These are phyloP conservation scores for Pseudomyrmex gracilis DNA, from an alignment of 1,140 invertebrate genomes.

Conservation along the genomic window DNA sequence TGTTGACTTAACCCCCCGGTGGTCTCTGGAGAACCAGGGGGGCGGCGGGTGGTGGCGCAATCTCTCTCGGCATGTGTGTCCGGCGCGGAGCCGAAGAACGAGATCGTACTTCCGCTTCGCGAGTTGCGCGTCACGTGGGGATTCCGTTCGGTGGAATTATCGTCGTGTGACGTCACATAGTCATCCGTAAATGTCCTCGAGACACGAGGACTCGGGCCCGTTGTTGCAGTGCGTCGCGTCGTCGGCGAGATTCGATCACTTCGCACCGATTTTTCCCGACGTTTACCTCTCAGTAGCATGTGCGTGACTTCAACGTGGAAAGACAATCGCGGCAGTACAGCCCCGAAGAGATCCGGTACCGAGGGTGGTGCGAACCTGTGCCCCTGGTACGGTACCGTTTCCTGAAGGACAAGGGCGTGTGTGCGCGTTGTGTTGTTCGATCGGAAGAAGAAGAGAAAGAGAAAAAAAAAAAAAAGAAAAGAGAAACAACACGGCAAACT, in stretches of 20 bases:
- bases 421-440: neutral
- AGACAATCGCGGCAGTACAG: slow-evolving; percentile 36
- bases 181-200: slow-evolving; percentile 24
- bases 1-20: slow-evolving; percentile 13
- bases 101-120: slow-evolving; percentile 40
- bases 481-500: slow-evolving; percentile 43
- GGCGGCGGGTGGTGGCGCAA: too few relatives aligned
- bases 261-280: slow-evolving; percentile 14
- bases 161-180: slow-evolving; percentile 13
- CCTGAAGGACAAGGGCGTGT: slow-evolving; percentile 33
- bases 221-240: slow-evolving; percentile 8
- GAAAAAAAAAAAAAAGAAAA: neutral
- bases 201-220: slow-evolving; percentile 7
- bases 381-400: slow-evolving; percentile 49
- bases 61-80: slow-evolving; percentile 27
- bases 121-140: slow-evolving; percentile 25
- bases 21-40: neutral
- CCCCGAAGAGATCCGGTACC: slow-evolving; percentile 42
- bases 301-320: slow-evolving; percentile 54
- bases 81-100: neutral
- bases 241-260: neutral
- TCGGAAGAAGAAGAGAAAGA: neutral
- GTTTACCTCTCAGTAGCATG: slow-evolving; percentile 35
- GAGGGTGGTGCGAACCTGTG: slow-evolving; percentile 33
- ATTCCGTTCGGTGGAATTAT: slow-evolving; percentile 17